Conservation (phyloP, 2,888 invertebrate genomes). For the Chymomyza fuscimana region DNA sequence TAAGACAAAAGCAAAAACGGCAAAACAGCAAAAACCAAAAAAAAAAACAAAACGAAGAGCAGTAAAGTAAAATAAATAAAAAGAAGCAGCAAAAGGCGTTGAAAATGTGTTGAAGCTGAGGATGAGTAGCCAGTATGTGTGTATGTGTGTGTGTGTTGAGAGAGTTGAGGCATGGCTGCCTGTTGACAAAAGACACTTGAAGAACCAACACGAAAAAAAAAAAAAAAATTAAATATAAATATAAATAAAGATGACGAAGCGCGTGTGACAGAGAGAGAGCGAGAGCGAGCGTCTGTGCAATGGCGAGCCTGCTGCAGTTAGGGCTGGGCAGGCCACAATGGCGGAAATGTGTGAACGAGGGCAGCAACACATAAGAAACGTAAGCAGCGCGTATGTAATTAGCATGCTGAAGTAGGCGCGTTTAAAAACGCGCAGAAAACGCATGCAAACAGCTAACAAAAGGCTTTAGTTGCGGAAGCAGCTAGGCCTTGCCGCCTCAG, state of each 20-base stretch:
- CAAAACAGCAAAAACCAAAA: neutral
- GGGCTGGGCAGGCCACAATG: slow-evolving; percentile 65
- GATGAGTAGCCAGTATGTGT: neutral
- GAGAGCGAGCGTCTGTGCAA: slow-evolving; percentile 4
- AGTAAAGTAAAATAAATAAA: neutral
- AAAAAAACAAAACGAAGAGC: neutral
- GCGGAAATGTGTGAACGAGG: slow-evolving; percentile 73
- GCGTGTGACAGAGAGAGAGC: slow-evolving; percentile 13
- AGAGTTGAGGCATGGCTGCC: slow-evolving; percentile 36
- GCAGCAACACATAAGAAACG: slow-evolving; percentile 33
- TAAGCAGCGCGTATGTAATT: slow-evolving; percentile 45
- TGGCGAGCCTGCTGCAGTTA: slow-evolving; percentile 35
- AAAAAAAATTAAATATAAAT: slow-evolving; percentile 44
- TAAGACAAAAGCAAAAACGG: slow-evolving; percentile 36
- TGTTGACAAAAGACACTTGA: slow-evolving; percentile 69
- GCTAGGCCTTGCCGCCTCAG: slow-evolving; percentile 14
- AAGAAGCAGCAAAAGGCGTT: slow-evolving; percentile 22
- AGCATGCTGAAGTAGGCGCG: slow-evolving; percentile 44
- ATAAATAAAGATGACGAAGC: slow-evolving; percentile 75
- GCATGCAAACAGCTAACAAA: neutral
- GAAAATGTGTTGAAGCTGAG: slow-evolving; percentile 29
- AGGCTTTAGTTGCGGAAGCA: neutral
- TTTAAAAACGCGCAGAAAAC: slow-evolving; percentile 49
- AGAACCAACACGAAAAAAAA: slow-evolving; percentile 16
- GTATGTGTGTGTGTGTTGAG: neutral